Evolutionary conservation across 1,140 invertebrate genomes (phyloP).

Genomic region (Nasonia longicornis): DNA sequence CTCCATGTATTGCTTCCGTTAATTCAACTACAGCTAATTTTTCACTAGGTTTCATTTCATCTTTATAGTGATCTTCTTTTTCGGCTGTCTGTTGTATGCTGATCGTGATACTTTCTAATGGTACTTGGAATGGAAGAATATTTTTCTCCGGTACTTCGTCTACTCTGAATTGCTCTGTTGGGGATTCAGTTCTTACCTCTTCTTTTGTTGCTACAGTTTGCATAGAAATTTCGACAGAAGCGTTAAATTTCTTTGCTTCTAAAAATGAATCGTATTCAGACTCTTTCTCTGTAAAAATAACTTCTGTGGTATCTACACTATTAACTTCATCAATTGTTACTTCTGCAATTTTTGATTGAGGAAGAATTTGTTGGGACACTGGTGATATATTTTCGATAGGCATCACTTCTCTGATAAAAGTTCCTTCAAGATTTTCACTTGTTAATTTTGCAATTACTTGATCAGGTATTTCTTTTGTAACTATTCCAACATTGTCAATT

Average conservation of each 20-base stretch:
- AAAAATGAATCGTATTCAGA: conserved; percentile 59
- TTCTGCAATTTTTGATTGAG: conserved; percentile 66
- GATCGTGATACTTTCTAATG: conserved; percentile 69
- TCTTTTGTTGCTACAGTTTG: conserved; percentile 67
- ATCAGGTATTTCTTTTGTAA: conserved; percentile 62
- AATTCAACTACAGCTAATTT: conserved; percentile 70
- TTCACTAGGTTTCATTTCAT: conserved; percentile 64
- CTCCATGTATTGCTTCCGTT: conserved; percentile 65
- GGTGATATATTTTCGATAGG: conserved; percentile 65
- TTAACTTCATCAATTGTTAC: conserved; percentile 68
- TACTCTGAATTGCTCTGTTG: conserved; percentile 63
- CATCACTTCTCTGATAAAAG: conserved; percentile 69
- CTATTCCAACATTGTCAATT: conserved; percentile 66
- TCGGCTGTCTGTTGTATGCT: conserved; percentile 70
- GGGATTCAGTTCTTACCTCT: conserved; percentile 69
- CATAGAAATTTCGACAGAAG: conserved; percentile 52
- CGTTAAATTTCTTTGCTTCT: conserved; percentile 60
- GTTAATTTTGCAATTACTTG: conserved; percentile 67
- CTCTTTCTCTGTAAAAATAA: conserved; percentile 67
- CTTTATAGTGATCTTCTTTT: conserved; percentile 70
- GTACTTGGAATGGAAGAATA: conserved; percentile 66
- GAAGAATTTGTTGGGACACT: conserved; percentile 57
- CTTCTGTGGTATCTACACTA: conserved; percentile 70
- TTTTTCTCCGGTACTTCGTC: conserved; percentile 60
- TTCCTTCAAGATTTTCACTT: conserved; percentile 67